Base-by-base conservation (phyloP, 1,140 invertebrate species). In the Scaptomyza graminum region DNA sequence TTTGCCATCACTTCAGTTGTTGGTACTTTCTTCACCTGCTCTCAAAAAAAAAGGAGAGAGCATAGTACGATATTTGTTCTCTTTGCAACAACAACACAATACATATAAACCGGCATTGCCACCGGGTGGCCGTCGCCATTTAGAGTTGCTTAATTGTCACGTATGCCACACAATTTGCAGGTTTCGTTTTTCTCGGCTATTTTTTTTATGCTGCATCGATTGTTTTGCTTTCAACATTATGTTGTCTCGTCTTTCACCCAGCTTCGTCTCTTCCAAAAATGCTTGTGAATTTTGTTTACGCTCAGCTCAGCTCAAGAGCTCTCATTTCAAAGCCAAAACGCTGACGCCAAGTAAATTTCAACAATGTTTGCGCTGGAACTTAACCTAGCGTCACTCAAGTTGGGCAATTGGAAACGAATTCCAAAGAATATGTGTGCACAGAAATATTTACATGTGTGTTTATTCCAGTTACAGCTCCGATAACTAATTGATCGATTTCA, bases 91-190 rank as follows among this genome's bases (percentile, higher is more conserved):
- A 9, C 13, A 22, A 16, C 18, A 52, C 22, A 55, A 34, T 0
- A 5, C 25, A 22, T 12, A 9, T 57, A 22, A 55, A 57, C 52
- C 44, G 54, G 37, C 62, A 54, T 11, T 41, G 74, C 64, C 70
- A 74, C 68, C 44, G 51, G 46, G 47, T 15, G 49, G n/a, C 37
- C 37, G 43, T 61, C 44, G 82, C 78, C 82, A 87, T 88, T 50
- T 13, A 50, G 16, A 52, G 41, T 61, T 55, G 11, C 31, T 67
- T 11, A 50, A 62, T 83, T 71, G 83, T 76, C 83, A 88, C 83
- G 83, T 87, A 87, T 56, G 61, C 82, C 78, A 62, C 78, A 62
- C 9, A 49, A 22, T 37, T 18, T 51, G 71, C 64, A 65, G 64
- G 67, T 54, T 68, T 56, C 37, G n/a, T 56, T 54, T 49, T 75